phyloP scores from a whole-genome alignment of 2,113 vertebrate genomes.

The Malurus cyaneus region DNA sequence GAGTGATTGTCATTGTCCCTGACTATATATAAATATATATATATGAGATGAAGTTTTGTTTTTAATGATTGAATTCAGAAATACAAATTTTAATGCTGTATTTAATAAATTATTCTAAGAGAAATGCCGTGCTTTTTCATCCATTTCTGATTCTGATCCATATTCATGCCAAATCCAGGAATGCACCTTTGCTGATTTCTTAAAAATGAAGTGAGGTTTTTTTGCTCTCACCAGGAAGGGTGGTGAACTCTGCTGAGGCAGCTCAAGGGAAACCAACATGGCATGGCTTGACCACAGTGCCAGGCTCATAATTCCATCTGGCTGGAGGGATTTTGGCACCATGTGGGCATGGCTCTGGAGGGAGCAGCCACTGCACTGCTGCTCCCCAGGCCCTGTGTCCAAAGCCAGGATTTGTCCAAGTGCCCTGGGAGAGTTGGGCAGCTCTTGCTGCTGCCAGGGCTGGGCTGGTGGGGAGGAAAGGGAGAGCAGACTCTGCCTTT shows the following conservation, averaged over 20 bases:
- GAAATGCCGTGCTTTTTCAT: constrained; percentile 38
- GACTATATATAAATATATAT: constrained; percentile 28
- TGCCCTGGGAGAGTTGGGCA: background rate
- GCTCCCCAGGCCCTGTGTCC: background rate
- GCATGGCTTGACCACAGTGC: background rate
- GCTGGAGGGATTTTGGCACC: background rate
- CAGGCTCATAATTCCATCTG: background rate
- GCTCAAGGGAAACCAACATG: accelerated
- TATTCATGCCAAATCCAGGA: constrained; percentile 8
- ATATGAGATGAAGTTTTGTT: constrained; percentile 46
- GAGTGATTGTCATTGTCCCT: constrained; percentile 24
- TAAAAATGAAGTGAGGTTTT: background rate
- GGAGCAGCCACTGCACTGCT: background rate
- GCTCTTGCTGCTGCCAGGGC: background rate
- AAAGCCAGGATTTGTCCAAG: background rate
- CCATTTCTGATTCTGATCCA: constrained; percentile 3
- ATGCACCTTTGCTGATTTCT: background rate
- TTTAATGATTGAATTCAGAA: constrained; percentile 56
- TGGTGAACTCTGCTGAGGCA: background rate
- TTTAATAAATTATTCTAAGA: constrained; percentile 75
- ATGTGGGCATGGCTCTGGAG: background rate
- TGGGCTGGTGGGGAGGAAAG: background rate
- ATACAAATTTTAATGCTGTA: constrained; percentile 68
- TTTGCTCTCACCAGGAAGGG: background rate
- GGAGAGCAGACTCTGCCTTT: background rate